Base-by-base conservation (phyloP, 2,113 vertebrate species). In the Oostethus manadensis region DNA sequence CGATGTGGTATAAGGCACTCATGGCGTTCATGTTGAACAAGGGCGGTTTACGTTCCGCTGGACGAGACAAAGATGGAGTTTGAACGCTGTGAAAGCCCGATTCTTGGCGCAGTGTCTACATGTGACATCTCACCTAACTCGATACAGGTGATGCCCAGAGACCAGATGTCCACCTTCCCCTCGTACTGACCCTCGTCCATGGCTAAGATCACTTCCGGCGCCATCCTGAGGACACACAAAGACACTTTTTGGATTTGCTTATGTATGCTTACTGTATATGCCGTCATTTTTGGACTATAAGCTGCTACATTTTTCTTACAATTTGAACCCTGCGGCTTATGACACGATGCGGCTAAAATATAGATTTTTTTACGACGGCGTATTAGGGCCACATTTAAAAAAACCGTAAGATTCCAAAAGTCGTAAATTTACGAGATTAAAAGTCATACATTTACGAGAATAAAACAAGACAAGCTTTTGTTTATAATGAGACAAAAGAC, bases 1-100 rank as follows among this genome's bases (percentile, higher is more conserved):
- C 97, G 78, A 99, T 99, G 88, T 99, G 97, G 90, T 99, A 99
- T 91, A 99, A 98, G 92, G 97, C 97, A 94, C 96, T 98, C 97
- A 99, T 98, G 78, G 97, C 97, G 55, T 99, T 99, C 97, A 99
- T 99, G 90, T 99, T 99, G 91, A 99, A 99, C 80, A 99, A 90
- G 7, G 97, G 97, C 67, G 97, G 97, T 81, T 98, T 99, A 82
- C 97, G 94, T 81, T 99, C 97, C 78, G 96, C 97, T 99, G 62
- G 77, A 78, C 65, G 55, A 51, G 59, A 60, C 21, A 77, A 22
- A 50, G 18, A 20, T 1, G 10, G 18, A 48, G 15, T 48, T 48
- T 48, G 7, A 48, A 48, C 46, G 2, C 20, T 20, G 10, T 18
- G 9, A n/a, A 18, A 48, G 17, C 7, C 10, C 10, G 18, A 18